These are phyloP conservation scores for Ips nitidus DNA, from an alignment of 1,140 invertebrate genomes.

Conservation along the genomic window DNA sequence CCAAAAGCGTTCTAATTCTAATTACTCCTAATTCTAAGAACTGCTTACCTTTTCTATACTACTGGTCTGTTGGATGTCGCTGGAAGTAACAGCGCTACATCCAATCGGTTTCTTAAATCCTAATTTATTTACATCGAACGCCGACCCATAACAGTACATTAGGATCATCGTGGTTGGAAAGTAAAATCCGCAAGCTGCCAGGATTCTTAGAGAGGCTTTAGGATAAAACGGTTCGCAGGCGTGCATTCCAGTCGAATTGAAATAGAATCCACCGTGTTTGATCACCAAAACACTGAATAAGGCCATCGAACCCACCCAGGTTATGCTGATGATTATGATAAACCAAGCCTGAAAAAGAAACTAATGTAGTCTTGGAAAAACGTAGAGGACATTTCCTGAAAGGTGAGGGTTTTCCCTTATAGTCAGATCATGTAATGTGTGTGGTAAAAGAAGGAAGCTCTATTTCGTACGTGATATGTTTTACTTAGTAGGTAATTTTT, in stretches of 20 bases:
- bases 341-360: slow-evolving; percentile 65
- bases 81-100: slow-evolving; percentile 50
- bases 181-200: slow-evolving; percentile 82
- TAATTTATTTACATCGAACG: slow-evolving; percentile 82
- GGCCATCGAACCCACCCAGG: slow-evolving; percentile 78
- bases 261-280: slow-evolving; percentile 79
- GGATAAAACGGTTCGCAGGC: slow-evolving; percentile 85
- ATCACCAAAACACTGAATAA: slow-evolving; percentile 77
- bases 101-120: slow-evolving; percentile 62
- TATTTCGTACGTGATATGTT: too few relatives aligned
- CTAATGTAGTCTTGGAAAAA: neutral
- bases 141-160: slow-evolving; percentile 87
- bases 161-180: slow-evolving; percentile 86
- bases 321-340: slow-evolving; percentile 76
- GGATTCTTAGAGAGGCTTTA: slow-evolving; percentile 71
- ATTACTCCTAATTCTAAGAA: too few relatives aligned
- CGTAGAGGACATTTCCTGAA: too few relatives aligned
- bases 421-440: too few relatives aligned
- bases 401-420: too few relatives aligned
- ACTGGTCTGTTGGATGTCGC: slow-evolving; percentile 45
- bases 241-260: slow-evolving; percentile 79
- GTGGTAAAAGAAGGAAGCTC: too few relatives aligned
- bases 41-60: slow-evolving; percentile 58
- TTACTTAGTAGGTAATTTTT: too few relatives aligned
- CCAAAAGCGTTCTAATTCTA: too few relatives aligned